phyloP scores from a whole-genome alignment of 2,888 invertebrate genomes.

The Sarcophaga subvicina region DNA sequence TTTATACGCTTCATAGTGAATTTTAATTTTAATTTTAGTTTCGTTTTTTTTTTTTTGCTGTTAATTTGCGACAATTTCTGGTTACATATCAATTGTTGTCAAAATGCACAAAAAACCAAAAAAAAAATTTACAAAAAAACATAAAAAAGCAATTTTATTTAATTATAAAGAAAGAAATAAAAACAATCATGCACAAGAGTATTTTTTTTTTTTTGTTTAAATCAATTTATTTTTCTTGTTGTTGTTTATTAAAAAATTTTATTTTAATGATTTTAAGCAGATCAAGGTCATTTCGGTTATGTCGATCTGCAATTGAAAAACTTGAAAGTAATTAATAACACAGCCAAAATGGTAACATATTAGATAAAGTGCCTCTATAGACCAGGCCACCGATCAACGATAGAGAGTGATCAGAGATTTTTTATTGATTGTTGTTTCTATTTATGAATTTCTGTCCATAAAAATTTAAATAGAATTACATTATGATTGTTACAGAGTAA shows the following conservation, averaged over 20 bases:
- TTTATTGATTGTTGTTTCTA: not conserved
- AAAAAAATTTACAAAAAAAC: not conserved
- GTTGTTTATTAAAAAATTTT: not conserved
- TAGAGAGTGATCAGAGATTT: not conserved
- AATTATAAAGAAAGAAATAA: not conserved
- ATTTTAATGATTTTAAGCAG: conserved; percentile 35
- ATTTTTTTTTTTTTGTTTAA: too few species aligned
- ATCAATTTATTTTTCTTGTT: not conserved
- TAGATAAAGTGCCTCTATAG: not conserved
- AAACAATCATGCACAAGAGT: not conserved
- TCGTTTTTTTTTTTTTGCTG: not conserved
- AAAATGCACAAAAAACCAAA: not conserved
- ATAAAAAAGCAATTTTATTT: not conserved
- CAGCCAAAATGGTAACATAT: not conserved
- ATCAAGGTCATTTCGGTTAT: conserved; percentile 42
- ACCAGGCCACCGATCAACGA: not conserved
- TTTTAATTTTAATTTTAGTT: too few species aligned
- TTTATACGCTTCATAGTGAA: not conserved
- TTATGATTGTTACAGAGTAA: too few species aligned
- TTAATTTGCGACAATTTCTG: conserved; percentile 3
- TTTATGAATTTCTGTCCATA: too few species aligned
- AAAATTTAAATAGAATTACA: too few species aligned
- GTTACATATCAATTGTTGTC: conserved; percentile 8
- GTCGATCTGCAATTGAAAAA: conserved; percentile 14
- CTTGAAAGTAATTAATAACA: conserved; percentile 49